A percentile compares a stretch with the other conserved stretches of the same genome.
phyloP scores from a whole-genome alignment of 2,888 invertebrate species.

The Morpho achilles region DNA sequence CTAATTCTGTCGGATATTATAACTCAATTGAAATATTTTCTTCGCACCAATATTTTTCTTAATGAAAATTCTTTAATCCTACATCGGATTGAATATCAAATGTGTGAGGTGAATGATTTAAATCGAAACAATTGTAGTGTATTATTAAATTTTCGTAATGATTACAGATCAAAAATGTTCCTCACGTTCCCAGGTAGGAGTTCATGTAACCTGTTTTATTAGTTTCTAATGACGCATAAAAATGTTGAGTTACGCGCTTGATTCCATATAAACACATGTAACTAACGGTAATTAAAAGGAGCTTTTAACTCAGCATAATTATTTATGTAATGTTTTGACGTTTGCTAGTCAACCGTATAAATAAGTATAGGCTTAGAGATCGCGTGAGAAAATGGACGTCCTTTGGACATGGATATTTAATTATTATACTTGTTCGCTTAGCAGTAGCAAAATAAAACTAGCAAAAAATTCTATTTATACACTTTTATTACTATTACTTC shows the following conservation, averaged over 20 bases:
- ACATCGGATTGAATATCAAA: no score
- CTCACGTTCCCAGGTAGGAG: neutral
- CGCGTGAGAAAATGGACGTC: neutral
- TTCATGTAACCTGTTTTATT: constrained; percentile 13
- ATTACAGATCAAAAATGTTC: no score
- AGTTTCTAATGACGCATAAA: constrained; percentile 16
- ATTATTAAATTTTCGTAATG: neutral
- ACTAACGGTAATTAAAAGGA: constrained; percentile 44
- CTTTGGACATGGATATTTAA: no score
- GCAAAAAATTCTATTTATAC: no score
- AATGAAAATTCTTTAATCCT: no score
- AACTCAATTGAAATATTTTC: no score
- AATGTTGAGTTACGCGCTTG: constrained; percentile 14
- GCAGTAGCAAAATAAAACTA: no score
- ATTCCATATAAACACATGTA: constrained; percentile 28
- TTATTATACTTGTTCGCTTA: no score
- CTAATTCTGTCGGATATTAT: no score
- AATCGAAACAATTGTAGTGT: neutral
- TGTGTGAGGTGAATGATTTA: no score
- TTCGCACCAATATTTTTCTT: no score
- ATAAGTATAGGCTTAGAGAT: constrained; percentile 5
- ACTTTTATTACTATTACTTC: no score
- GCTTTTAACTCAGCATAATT: constrained; percentile 37
- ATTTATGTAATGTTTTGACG: constrained; percentile 47
- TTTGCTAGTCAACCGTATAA: constrained; percentile 15